phyloP scores from a whole-genome alignment of 2,113 vertebrate species.

The Chloropsis hardwickii region DNA sequence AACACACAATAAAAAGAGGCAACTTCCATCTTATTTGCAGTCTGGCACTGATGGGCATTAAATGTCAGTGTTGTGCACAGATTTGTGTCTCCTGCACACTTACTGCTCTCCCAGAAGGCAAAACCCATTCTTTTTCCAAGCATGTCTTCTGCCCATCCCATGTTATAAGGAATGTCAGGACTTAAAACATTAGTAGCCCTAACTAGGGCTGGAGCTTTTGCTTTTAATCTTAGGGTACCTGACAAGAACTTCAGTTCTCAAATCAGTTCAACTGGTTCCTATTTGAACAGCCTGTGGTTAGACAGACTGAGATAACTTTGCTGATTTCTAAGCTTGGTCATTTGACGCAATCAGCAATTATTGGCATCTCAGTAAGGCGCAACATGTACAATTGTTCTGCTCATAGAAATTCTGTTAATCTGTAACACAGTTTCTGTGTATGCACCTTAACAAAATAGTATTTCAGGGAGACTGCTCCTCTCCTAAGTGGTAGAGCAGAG shows the following conservation, averaged over 20 bases:
- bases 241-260: neutral
- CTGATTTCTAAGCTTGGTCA: neutral
- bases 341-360: neutral
- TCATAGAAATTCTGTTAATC: neutral
- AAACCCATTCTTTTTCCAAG: neutral
- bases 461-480: neutral
- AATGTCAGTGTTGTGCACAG: accelerated
- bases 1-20: neutral
- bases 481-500: neutral
- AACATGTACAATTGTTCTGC: neutral
- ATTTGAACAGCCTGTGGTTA: neutral
- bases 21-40: neutral
- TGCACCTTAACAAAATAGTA: neutral
- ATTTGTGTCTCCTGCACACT: neutral
- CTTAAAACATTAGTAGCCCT: neutral
- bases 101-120: neutral
- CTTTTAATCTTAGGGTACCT: neutral
- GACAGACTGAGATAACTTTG: neutral
- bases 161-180: neutral
- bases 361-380: neutral
- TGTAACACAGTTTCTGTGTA: neutral
- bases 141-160: neutral
- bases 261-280: neutral
- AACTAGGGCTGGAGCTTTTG: neutral
- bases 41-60: neutral